Evolutionary conservation across 2,888 invertebrate genomes (phyloP).

Genomic region (Pyralis farinalis): DNA sequence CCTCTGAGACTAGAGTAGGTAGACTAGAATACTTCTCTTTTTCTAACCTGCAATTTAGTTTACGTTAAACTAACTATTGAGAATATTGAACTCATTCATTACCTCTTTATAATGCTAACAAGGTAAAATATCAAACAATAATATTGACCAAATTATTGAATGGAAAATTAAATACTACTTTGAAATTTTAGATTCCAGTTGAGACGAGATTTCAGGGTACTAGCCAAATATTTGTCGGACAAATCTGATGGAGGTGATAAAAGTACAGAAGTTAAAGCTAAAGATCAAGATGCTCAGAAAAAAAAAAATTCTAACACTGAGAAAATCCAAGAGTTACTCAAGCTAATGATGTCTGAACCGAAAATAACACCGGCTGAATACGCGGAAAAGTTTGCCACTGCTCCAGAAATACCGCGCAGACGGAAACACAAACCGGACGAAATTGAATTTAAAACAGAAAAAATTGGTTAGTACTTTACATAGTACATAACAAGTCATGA

Average conservation of each 20-base stretch:
- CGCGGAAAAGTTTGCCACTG: constrained; percentile 52
- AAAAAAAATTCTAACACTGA: constrained; percentile 45
- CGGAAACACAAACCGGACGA: constrained; percentile 40
- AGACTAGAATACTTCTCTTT: too few relatives aligned
- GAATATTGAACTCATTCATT: too few relatives aligned
- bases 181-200: constrained; percentile 36
- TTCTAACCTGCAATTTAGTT: too few relatives aligned
- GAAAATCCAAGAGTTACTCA: constrained; percentile 65
- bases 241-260: constrained; percentile 53
- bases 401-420: constrained; percentile 43
- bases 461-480: constrained; percentile 58
- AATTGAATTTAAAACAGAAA: constrained; percentile 53
- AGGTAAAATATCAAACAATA: background rate
- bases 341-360: constrained; percentile 62
- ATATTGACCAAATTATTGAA: background rate
- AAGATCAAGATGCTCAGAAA: constrained; percentile 24
- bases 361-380: constrained; percentile 60
- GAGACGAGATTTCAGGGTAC: constrained; percentile 38
- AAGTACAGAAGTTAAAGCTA: constrained; percentile 30
- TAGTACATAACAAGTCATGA: too few relatives aligned
- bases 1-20: too few relatives aligned
- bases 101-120: constrained; percentile 2
- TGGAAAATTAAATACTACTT: background rate
- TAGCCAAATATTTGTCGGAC: constrained; percentile 46
- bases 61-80: too few relatives aligned